Conservation (phyloP, 2,797 vertebrate genomes). For the Myripristis jacobus region DNA sequence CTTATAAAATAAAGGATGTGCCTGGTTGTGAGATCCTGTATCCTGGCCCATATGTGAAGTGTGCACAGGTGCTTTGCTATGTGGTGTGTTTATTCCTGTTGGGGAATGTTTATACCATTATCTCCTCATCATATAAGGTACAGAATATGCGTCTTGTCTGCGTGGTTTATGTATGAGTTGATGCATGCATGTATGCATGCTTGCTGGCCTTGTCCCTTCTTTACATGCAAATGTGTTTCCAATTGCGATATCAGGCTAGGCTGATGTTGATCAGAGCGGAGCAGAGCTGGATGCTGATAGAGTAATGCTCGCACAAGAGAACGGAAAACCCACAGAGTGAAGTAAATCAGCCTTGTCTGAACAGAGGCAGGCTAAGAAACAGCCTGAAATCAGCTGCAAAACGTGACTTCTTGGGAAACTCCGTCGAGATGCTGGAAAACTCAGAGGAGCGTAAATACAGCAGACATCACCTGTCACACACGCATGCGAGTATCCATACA, state of each 20-base stretch:
- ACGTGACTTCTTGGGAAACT: conserved; percentile 42
- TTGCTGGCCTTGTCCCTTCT: conserved; percentile 6
- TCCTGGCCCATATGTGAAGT: conserved; percentile 30
- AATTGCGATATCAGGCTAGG: conserved; percentile 11
- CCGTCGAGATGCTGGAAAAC: conserved; percentile 42
- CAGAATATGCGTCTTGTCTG: conserved; percentile 8
- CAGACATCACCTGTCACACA: conserved; percentile 38
- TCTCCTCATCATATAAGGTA: conserved; percentile 23
- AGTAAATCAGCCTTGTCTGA: conserved; percentile 38
- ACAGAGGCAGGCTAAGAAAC: conserved; percentile 28
- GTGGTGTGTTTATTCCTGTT: conserved; percentile 37
- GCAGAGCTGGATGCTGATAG: conserved; percentile 22
- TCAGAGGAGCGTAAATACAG: conserved; percentile 45
- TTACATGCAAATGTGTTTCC: conserved; percentile 8
- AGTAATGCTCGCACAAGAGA: conserved; percentile 12
- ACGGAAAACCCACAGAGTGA: conserved; percentile 35
- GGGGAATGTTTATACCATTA: conserved; percentile 23
- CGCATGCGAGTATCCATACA: conserved; percentile 1
- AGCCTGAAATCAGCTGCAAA: conserved; percentile 35
- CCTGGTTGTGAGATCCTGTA: conserved; percentile 1
- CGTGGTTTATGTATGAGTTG: conserved; percentile 24
- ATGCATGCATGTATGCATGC: conserved; percentile 11
- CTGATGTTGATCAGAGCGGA: conserved; percentile 27
- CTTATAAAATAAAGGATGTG: conserved; percentile 35
- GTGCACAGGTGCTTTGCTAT: conserved; percentile 31